Evolutionary conservation across 2,888 invertebrate genomes (phyloP).

Genomic region (Anoncus sp.): DNA sequence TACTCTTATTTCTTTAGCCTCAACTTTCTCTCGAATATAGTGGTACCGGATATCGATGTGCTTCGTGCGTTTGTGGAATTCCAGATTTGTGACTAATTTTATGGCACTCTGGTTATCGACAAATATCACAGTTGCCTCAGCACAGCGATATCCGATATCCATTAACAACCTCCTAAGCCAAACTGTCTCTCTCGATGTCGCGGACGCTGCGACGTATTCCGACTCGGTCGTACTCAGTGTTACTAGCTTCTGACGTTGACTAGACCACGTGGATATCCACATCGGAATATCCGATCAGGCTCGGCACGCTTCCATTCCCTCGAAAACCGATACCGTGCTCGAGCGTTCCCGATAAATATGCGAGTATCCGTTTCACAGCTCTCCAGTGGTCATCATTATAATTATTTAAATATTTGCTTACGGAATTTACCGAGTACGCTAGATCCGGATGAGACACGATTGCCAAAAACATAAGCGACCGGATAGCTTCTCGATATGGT

Average conservation of each 20-base stretch:
- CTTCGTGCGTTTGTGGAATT: conserved; percentile 10
- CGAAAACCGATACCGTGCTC: conserved; percentile 21
- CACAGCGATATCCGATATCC: conserved; percentile 9
- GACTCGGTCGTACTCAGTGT: not conserved
- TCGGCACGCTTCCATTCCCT: not conserved
- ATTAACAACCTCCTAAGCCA: conserved; percentile 5
- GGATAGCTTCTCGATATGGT: conserved; percentile 7
- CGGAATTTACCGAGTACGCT: not conserved
- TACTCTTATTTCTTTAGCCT: not conserved
- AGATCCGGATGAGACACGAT: conserved; percentile 23
- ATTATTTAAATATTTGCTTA: conserved; percentile 2
- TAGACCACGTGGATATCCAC: conserved; percentile 4
- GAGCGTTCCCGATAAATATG: conserved; percentile 13
- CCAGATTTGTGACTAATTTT: conserved; percentile 1
- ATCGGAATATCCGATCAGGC: conserved; percentile 5
- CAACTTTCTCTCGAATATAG: not conserved
- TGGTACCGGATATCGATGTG: conserved; percentile 18
- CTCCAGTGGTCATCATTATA: conserved; percentile 17
- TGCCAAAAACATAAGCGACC: conserved; percentile 15
- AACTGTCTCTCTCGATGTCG: not conserved
- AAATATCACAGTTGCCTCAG: not conserved
- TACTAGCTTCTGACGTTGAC: conserved; percentile 9
- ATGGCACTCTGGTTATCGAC: conserved; percentile 22
- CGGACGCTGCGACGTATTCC: conserved; percentile 4
- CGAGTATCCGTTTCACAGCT: conserved; percentile 31